Percentiles rank a stretch among this genome's conserved stretches.
Conservation (phyloP, 2,113 vertebrate species). For the Paradoxurus hermaphroditus region DNA sequence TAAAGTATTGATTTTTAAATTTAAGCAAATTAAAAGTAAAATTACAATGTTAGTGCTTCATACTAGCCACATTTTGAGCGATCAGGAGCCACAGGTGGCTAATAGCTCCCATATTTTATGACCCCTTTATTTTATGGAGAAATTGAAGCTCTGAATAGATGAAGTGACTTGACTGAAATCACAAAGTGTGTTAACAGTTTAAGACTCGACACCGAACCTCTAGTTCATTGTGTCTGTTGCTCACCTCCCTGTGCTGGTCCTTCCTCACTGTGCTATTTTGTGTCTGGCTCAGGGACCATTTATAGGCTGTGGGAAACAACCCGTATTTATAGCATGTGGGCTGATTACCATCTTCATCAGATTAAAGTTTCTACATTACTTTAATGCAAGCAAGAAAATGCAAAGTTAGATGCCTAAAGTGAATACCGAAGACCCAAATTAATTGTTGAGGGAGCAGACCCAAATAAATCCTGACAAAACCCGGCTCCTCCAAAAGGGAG, state of each 20-base stretch:
- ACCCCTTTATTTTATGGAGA: neutral
- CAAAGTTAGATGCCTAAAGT: neutral
- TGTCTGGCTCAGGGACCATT: neutral
- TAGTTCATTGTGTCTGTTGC: too few species aligned
- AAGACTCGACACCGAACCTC: neutral
- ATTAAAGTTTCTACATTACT: neutral
- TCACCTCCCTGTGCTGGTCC: neutral
- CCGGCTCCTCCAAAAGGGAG: neutral
- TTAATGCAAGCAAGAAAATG: slow-evolving; percentile 29
- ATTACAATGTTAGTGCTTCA: neutral
- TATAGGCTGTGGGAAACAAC: slow-evolving; percentile 24
- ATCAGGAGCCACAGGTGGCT: neutral
- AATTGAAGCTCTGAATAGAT: neutral
- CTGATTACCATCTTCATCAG: slow-evolving; percentile 23
- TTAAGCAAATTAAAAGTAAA: neutral
- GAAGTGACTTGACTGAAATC: neutral
- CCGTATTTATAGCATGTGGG: neutral
- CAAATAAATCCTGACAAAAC: neutral
- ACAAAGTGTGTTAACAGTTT: neutral
- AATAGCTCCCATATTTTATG: neutral
- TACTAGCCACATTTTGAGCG: neutral
- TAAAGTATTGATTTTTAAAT: neutral
- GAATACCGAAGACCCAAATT: neutral
- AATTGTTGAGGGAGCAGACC: neutral
- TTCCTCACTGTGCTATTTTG: neutral